Conservation (phyloP, 2,113 vertebrate genomes). For the Candoia aspera region DNA sequence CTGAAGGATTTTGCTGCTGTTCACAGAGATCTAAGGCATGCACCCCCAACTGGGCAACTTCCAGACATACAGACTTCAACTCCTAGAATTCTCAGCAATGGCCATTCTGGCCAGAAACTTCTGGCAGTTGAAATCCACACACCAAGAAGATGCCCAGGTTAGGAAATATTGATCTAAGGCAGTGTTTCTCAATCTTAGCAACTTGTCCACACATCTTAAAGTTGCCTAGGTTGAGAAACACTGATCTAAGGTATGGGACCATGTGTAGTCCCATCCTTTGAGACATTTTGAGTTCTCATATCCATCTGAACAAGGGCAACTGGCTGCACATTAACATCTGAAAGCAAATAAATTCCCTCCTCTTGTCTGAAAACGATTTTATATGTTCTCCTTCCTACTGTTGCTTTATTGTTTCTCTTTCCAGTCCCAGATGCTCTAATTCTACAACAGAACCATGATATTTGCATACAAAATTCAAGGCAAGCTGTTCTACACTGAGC, state of each 20-base stretch:
- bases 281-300: background rate
- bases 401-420: slow-evolving; percentile 9
- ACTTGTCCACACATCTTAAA: too few species aligned
- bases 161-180: too few species aligned
- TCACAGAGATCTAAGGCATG: background rate
- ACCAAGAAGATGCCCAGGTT: background rate
- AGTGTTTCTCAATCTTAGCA: too few species aligned
- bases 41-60: background rate
- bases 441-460: background rate
- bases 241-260: background rate
- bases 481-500: background rate
- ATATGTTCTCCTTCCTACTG: background rate
- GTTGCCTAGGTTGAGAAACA: background rate
- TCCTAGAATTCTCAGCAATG: background rate
- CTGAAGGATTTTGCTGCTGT: too few species aligned
- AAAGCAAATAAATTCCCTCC: background rate
- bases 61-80: background rate
- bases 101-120: background rate
- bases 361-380: background rate
- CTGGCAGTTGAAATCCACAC: background rate
- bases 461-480: background rate
- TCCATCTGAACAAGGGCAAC: background rate
- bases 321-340: background rate
- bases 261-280: background rate
- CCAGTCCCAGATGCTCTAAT: background rate